phyloP scores from a whole-genome alignment of 2,113 vertebrate genomes.

The Microcebus murinus region DNA sequence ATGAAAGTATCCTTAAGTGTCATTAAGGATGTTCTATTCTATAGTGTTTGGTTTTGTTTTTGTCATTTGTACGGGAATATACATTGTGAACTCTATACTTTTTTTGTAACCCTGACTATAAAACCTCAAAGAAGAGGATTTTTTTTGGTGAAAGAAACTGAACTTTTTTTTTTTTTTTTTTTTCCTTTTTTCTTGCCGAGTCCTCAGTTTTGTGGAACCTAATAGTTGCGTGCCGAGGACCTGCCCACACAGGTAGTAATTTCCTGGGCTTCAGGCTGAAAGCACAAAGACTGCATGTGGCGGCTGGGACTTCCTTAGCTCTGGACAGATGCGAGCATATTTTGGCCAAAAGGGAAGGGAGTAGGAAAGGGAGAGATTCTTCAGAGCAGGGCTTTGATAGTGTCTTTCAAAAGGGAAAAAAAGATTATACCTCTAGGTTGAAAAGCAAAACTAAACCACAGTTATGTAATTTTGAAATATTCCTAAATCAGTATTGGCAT shows the following conservation, averaged over 20 bases:
- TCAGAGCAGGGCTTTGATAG: constrained; percentile 26
- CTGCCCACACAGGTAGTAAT: constrained; percentile 49
- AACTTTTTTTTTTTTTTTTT: background rate
- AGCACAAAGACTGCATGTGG: background rate
- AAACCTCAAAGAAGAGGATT: background rate
- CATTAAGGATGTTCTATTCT: background rate
- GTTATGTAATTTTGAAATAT: constrained; percentile 76
- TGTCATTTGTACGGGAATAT: background rate
- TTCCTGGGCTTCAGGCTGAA: constrained; percentile 33
- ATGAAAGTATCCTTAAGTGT: background rate
- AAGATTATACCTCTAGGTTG: constrained; percentile 64
- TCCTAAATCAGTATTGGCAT: constrained; percentile 73
- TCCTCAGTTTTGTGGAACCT: background rate
- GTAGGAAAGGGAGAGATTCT: background rate
- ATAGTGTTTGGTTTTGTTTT: background rate
- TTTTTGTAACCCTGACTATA: background rate
- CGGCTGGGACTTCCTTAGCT: background rate
- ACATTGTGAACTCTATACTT: background rate
- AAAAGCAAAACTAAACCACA: constrained; percentile 79
- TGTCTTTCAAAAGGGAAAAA: constrained; percentile 57
- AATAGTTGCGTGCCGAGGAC: background rate
- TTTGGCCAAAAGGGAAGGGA: constrained; percentile 1
- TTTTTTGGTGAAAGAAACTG: background rate
- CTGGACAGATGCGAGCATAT: constrained; percentile 32
- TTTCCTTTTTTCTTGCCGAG: background rate